A percentile compares a stretch with the other conserved stretches of the same genome.
Evolutionary conservation across 2,888 invertebrate genomes (phyloP).

Genomic region (Trilocha varians): DNA sequence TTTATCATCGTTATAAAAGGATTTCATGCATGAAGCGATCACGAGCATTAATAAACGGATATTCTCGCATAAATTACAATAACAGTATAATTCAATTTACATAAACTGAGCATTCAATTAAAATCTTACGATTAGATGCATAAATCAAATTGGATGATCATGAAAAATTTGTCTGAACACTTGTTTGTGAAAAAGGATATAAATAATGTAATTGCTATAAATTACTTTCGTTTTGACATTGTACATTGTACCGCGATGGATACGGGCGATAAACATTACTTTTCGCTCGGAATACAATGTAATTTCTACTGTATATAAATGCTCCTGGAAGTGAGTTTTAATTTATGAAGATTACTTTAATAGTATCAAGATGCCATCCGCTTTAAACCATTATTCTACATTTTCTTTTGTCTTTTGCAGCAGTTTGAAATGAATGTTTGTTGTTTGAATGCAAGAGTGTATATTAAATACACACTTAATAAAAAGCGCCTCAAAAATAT

Average conservation of each 20-base stretch:
- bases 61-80: background rate
- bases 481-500: too few relatives aligned
- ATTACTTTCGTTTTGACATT: background rate
- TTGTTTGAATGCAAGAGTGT: too few relatives aligned
- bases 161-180: background rate
- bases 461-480: too few relatives aligned
- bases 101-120: background rate
- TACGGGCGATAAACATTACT: background rate
- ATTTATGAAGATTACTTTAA: too few relatives aligned
- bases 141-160: background rate
- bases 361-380: too few relatives aligned
- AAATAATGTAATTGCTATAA: background rate
- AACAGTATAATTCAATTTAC: background rate
- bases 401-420: too few relatives aligned
- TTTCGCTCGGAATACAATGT: too few relatives aligned
- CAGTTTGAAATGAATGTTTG: too few relatives aligned
- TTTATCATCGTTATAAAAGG: conserved; percentile 40
- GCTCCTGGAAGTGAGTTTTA: too few relatives aligned
- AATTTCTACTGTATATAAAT: too few relatives aligned
- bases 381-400: too few relatives aligned
- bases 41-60: conserved; percentile 16
- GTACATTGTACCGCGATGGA: background rate
- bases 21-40: conserved; percentile 40
- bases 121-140: background rate
- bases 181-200: background rate